These are phyloP conservation scores for Mus pahari DNA, from an alignment of 2,113 vertebrate genomes.

Conservation along the genomic window DNA sequence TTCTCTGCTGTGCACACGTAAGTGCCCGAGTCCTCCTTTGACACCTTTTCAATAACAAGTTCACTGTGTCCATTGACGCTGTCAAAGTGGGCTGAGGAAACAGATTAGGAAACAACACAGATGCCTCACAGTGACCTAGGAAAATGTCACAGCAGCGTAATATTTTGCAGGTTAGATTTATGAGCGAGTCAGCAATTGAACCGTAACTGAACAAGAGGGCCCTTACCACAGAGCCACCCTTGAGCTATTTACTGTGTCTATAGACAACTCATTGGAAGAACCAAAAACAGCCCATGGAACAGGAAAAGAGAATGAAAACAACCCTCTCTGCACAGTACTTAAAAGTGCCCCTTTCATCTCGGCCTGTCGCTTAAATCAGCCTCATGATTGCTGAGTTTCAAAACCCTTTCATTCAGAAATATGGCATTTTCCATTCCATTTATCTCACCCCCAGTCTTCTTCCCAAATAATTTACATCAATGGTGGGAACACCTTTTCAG, in stretches of 20 bases:
- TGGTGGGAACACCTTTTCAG: slow-evolving; percentile 48
- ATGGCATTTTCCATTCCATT: slow-evolving; percentile 68
- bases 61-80: slow-evolving; percentile 91
- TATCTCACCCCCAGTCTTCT: slow-evolving; percentile 40
- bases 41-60: slow-evolving; percentile 93
- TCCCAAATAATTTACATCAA: slow-evolving; percentile 69
- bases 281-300: slow-evolving; percentile 54
- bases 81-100: slow-evolving; percentile 89
- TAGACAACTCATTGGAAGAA: slow-evolving; percentile 53
- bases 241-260: slow-evolving; percentile 27
- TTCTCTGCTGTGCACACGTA: slow-evolving; percentile 96
- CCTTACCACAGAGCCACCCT: slow-evolving; percentile 40
- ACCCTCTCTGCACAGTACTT: slow-evolving; percentile 58
- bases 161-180: slow-evolving; percentile 67
- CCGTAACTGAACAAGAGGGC: neutral
- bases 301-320: slow-evolving; percentile 70
- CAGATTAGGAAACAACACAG: slow-evolving; percentile 68
- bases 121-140: slow-evolving; percentile 37
- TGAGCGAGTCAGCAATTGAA: slow-evolving; percentile 14
- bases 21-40: slow-evolving; percentile 94
- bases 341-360: slow-evolving; percentile 59
- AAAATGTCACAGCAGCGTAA: neutral
- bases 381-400: neutral
- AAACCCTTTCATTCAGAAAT: slow-evolving; percentile 59
- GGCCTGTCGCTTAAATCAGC: slow-evolving; percentile 21